Evolutionary conservation across 2,113 vertebrate species (phyloP).

Genomic region (Syngnathus typhle): DNA sequence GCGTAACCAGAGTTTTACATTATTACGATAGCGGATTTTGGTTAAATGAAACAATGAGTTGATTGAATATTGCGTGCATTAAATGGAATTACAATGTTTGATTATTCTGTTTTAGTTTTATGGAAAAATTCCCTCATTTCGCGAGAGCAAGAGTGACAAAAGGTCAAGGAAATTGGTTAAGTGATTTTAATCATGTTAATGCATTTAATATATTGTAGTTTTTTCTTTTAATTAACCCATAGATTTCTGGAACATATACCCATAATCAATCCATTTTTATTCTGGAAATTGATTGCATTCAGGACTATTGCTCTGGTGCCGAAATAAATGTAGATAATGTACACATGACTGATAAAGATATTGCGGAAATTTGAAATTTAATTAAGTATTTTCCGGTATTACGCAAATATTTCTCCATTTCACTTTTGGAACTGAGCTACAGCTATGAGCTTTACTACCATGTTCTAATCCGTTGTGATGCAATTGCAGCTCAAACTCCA

Average conservation of each 20-base stretch:
- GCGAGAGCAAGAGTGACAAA: neutral
- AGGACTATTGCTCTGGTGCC: neutral
- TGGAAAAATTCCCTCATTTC: neutral
- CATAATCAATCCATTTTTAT: too few relatives aligned
- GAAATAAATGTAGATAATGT: too few relatives aligned
- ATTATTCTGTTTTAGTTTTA: neutral
- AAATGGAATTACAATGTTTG: neutral
- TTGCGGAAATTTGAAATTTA: too few relatives aligned
- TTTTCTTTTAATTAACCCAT: too few relatives aligned
- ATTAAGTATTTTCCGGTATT: too few relatives aligned
- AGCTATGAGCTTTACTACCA: neutral
- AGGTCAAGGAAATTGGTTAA: neutral
- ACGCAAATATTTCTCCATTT: neutral
- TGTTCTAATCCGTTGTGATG: neutral
- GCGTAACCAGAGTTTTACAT: neutral
- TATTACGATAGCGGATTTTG: neutral
- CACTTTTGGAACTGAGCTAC: neutral
- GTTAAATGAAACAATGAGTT: too few relatives aligned
- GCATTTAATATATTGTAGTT: neutral
- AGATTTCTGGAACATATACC: too few relatives aligned
- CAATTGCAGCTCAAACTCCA: neutral
- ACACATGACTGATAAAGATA: too few relatives aligned
- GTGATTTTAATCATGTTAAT: neutral
- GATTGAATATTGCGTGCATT: neutral
- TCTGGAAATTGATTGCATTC: neutral